A percentile compares a stretch with the other conserved stretches of the same genome.
These are phyloP conservation scores for Papilio xuthus DNA, from an alignment of 1,140 invertebrate genomes.

Conservation along the genomic window DNA sequence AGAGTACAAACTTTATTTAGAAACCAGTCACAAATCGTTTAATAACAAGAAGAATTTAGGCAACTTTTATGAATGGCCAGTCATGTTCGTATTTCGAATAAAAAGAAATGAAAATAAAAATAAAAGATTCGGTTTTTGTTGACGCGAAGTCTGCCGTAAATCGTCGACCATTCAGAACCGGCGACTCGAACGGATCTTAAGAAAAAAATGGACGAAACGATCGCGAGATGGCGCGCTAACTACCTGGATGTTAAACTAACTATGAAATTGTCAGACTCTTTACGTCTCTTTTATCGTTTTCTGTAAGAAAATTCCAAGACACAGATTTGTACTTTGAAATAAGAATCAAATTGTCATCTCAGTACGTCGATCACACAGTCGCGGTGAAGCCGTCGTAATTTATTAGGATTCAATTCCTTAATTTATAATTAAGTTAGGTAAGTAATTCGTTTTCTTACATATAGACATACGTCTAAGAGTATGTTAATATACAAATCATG, in stretches of 20 bases:
- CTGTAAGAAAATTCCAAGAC: slow-evolving; percentile 34
- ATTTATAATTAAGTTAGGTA: too few species aligned
- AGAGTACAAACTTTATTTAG: slow-evolving; percentile 26
- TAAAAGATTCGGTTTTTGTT: slow-evolving; percentile 58
- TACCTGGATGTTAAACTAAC: slow-evolving; percentile 52
- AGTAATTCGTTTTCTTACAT: neutral
- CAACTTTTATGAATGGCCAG: slow-evolving; percentile 61
- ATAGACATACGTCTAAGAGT: neutral
- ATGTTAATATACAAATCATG: neutral
- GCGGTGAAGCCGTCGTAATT: too few species aligned
- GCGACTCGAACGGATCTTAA: slow-evolving; percentile 44
- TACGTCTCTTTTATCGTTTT: slow-evolving; percentile 48
- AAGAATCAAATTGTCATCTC: neutral
- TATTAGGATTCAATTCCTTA: too few species aligned
- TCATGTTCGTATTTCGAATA: slow-evolving; percentile 47
- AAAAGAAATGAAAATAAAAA: slow-evolving; percentile 42
- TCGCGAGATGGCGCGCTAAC: slow-evolving; percentile 50
- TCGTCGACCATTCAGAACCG: slow-evolving; percentile 59
- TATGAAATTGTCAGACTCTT: slow-evolving; percentile 45
- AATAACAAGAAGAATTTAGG: slow-evolving; percentile 40
- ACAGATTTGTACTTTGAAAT: neutral
- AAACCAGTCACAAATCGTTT: slow-evolving; percentile 6
- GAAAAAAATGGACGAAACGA: slow-evolving; percentile 57
- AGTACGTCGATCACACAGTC: neutral
- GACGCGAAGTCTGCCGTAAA: slow-evolving; percentile 70